phyloP scores from a whole-genome alignment of 2,888 invertebrate species.

The Temnothorax ravouxi region DNA sequence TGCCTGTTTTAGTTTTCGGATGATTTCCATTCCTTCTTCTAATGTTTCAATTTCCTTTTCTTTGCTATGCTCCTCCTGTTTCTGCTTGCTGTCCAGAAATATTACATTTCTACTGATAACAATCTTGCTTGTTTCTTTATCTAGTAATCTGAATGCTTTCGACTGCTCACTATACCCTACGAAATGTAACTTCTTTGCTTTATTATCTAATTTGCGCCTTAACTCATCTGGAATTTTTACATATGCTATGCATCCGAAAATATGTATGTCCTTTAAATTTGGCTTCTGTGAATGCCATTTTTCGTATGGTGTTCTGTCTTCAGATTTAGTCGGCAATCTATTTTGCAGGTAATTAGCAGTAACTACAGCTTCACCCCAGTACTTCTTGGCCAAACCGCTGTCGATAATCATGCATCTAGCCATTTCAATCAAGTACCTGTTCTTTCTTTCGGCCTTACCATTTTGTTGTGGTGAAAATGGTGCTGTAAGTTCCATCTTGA shows the following conservation, averaged over 20 bases:
- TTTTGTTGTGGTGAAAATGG: background rate
- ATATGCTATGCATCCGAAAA: background rate
- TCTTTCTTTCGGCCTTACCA: background rate
- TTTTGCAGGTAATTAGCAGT: constrained; percentile 25
- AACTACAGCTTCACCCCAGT: constrained; percentile 29
- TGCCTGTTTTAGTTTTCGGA: background rate
- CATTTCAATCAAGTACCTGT: background rate
- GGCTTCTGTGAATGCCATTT: background rate
- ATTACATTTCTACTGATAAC: constrained; percentile 7
- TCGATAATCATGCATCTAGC: constrained; percentile 2
- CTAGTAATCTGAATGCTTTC: background rate
- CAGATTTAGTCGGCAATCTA: background rate
- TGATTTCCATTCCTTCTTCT: constrained; percentile 1
- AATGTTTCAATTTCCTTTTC: background rate
- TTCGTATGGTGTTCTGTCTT: background rate
- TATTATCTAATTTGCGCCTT: background rate
- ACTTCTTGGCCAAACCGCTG: background rate
- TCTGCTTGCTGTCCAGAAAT: background rate
- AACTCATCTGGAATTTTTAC: background rate
- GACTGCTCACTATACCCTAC: constrained; percentile 10
- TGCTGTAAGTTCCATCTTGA: background rate
- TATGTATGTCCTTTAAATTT: background rate
- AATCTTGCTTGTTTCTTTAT: constrained; percentile 1
- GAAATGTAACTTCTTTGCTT: background rate
- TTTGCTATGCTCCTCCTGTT: constrained; percentile 8